Conservation (phyloP, 2,113 vertebrate genomes). For the Pollachius pollachius region DNA sequence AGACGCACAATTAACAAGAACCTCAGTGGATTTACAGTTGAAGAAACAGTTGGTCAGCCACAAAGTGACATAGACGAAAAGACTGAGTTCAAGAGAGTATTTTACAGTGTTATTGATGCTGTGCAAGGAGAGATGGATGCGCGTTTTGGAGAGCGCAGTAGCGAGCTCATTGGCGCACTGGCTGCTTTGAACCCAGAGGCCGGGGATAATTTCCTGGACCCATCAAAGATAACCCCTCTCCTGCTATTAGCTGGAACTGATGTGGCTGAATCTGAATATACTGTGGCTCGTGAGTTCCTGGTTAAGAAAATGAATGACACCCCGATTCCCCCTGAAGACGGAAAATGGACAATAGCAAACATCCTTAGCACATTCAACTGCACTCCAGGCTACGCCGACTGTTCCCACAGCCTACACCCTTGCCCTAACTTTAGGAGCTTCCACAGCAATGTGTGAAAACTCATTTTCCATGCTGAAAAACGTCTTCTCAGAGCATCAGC, state of each 20-base stretch:
- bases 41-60: neutral
- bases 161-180: conserved; percentile 4
- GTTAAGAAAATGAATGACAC: neutral
- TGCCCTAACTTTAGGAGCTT: too few species aligned
- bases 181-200: conserved; percentile 12
- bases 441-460: too few species aligned
- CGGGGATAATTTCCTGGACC: conserved; percentile 5
- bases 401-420: too few species aligned
- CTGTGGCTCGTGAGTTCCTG: conserved; percentile 12
- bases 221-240: neutral
- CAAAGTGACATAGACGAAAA: neutral
- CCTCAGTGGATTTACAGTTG: neutral
- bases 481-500: too few species aligned
- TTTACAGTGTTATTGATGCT: conserved; percentile 4
- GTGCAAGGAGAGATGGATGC: conserved; percentile 2
- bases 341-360: conserved; percentile 1
- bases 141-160: conserved; percentile 4
- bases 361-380: neutral
- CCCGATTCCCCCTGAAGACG: neutral
- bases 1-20: neutral
- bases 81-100: too few species aligned
- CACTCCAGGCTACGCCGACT: too few species aligned
- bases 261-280: neutral
- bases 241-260: conserved; percentile 1
- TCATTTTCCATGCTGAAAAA: too few species aligned